phyloP scores from a whole-genome alignment of 2,113 vertebrate genomes.

The Pongo abelii region DNA sequence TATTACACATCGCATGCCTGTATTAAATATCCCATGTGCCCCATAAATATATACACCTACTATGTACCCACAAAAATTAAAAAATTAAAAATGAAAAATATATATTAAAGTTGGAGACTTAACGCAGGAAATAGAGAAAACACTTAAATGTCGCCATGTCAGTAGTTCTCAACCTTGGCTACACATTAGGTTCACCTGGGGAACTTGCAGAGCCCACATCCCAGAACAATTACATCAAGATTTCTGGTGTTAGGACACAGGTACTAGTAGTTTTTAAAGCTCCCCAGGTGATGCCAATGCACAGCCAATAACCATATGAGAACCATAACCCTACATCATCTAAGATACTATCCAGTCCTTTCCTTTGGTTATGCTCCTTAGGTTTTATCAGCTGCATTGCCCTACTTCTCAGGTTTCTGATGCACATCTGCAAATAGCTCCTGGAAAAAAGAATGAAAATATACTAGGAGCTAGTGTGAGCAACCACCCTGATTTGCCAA shows the following conservation, averaged over 20 bases:
- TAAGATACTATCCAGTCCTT: not conserved
- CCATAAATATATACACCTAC: too few relatives aligned
- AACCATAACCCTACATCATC: not conserved
- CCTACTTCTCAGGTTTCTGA: not conserved
- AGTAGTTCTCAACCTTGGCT: not conserved
- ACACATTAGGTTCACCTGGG: not conserved
- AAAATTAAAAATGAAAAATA: not conserved
- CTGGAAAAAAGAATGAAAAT: not conserved
- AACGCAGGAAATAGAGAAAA: not conserved
- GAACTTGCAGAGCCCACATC: not conserved
- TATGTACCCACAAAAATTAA: too few relatives aligned
- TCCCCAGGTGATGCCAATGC: not conserved
- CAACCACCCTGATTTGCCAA: not conserved
- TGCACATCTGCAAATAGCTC: not conserved
- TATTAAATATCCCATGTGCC: too few relatives aligned
- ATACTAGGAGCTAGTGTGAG: not conserved
- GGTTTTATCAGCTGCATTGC: not conserved
- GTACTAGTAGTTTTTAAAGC: not conserved
- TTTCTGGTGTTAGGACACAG: not conserved
- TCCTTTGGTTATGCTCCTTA: not conserved
- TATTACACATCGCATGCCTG: too few relatives aligned
- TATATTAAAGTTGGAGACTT: not conserved
- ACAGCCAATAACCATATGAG: not conserved
- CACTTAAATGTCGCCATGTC: not conserved
- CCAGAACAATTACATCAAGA: not conserved